phyloP scores from a whole-genome alignment of 2,113 vertebrate species.

The Promerops cafer region DNA sequence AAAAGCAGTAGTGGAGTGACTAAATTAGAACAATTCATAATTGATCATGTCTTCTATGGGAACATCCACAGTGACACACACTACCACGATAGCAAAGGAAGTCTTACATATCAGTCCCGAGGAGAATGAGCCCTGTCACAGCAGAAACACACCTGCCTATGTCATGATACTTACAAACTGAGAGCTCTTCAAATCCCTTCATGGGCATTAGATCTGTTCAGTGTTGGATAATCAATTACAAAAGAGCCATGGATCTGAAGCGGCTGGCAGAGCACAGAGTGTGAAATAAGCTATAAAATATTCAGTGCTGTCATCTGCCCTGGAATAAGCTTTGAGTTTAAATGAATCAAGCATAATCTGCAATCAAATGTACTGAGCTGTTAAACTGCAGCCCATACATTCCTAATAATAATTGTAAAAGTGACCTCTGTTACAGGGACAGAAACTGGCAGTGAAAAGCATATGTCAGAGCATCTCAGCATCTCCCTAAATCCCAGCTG shows the following conservation, averaged over 20 bases:
- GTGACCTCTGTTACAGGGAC: neutral
- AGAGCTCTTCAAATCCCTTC: neutral
- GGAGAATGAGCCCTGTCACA: neutral
- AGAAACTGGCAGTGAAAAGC: neutral
- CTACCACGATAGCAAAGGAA: neutral
- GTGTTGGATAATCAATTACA: conserved; percentile 7
- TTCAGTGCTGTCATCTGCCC: neutral
- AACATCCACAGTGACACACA: neutral
- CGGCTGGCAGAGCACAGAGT: neutral
- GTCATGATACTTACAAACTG: neutral
- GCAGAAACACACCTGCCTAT: neutral
- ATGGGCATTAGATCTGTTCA: neutral
- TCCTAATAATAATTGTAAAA: conserved; percentile 15
- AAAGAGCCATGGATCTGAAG: neutral
- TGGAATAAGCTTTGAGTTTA: conserved; percentile 6
- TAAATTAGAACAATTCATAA: neutral
- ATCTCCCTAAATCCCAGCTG: neutral
- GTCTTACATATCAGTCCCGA: neutral
- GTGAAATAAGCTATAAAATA: conserved; percentile 46
- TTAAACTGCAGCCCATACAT: neutral
- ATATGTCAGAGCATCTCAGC: neutral
- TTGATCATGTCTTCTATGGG: neutral
- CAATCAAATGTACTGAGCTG: conserved; percentile 7
- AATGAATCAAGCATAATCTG: neutral
- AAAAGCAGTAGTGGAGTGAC: neutral